Base-by-base conservation (phyloP, 2,888 invertebrate genomes). In the Acanthosoma haemorrhoidale region DNA sequence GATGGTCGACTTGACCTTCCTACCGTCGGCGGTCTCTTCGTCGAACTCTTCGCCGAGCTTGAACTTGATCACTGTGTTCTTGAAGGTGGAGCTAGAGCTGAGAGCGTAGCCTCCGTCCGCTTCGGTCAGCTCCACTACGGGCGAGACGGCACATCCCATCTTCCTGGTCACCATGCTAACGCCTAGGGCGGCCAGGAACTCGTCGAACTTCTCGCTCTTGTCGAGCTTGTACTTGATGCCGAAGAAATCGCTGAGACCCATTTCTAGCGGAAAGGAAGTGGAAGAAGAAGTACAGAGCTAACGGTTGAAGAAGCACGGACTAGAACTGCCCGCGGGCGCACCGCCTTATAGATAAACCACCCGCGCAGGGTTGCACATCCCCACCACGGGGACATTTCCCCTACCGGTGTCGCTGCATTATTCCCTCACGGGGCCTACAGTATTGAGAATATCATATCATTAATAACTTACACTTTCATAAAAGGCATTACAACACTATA, bases 1-100 rank as follows among this genome's bases (percentile, higher is more conserved):
- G 80, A 90, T 86, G 70, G 86, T 83, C 0, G 89, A 85, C 76
- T 81, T 85, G 70, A 94, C 93, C 81, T 90, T 91, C 73, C 93
- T 87, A 21, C 95, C 94, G 80, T 96, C 95, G 74, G 91, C 87
- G 16, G 95, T 93, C 76, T 91, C 92, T 80, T 95, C 93, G 34
- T 93, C 92, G 80, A 95, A 93, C 80, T 94, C 92, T 75, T 90
- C 89, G 3, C 90, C 91, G 32, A 91, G 86, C 79, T 89, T 89
- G 84, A 96, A 96, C 79, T 86, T 88, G 77, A 92, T 86, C 77
- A 87, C 86, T 2, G 89, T 86, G 78, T 88, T 93, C 83, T 95
- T 96, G 84, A 96, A 94, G 72, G 94, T 91, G 75, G 95, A 94
- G 9, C 85, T 84, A 0, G 94, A 93, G 76, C 89, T 89, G 74